Base-by-base conservation (phyloP, 2,888 invertebrate species). In the Plebejus argus region DNA sequence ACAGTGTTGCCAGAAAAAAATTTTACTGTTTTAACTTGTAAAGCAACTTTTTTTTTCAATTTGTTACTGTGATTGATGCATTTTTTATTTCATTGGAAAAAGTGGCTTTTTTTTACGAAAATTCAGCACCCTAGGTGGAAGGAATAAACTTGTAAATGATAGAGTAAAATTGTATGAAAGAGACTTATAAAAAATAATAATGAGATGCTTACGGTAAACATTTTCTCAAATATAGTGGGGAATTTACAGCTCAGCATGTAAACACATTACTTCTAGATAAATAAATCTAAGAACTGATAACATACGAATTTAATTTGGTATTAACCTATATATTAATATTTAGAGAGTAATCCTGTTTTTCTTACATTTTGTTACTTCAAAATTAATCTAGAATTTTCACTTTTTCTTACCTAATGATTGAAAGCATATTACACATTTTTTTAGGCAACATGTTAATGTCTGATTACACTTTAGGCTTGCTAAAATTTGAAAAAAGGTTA, bases 1-100 rank as follows among this genome's bases (percentile, higher is more conserved):
- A 66, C 28, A 33, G 66, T 66, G 66, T 66, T 66, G 66, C 66
- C 66, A 66, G 66, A 66, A 66, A 6, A 18, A 28, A 33, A 33
- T 66, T 66, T 28, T 66, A 28, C 28, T 66, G 28, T 28, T 20
- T 20, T 61, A 28, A 28, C 10, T 15, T 61, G 4, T 61, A 10
- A 28, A 28, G 8, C 20, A n/a, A 10, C 20, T 8, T 3, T 61
- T 61, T 8, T 18, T 61, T 23, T 23, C 3, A 23, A 23, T 3
- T 23, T 61, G 23, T 1, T 10, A 10, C 20, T 20, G 23, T 6
- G 3, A 23, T 20, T 20, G 23, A 23, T 61, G 61, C 23, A 61
- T 23, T 61, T 61, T 61, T 10, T 7, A 10, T 58, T 23, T 20
- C 12, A 23, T 61, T 23, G 61, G 10, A 5, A 23, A 18, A 61